Conservation (phyloP, 1,140 invertebrate genomes). For the Brachionus koreanus region DNA sequence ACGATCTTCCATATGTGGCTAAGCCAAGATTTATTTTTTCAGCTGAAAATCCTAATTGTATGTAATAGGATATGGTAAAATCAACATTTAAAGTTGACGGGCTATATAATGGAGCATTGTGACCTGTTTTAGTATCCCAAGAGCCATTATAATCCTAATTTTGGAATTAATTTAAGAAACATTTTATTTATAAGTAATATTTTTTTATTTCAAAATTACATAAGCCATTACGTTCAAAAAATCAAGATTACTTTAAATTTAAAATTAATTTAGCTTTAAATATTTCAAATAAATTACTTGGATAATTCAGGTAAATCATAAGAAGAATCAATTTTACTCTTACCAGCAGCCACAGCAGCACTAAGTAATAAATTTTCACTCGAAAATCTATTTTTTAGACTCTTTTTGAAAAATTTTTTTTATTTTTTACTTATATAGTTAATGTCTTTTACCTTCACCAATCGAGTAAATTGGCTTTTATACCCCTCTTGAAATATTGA, state of each 20-base stretch:
- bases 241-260: conserved; percentile 5
- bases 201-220: conserved; percentile 72
- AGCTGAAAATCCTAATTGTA: conserved; percentile 73
- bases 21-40: conserved; percentile 78
- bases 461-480: conserved; percentile 54
- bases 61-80: conserved; percentile 63
- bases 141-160: conserved; percentile 59
- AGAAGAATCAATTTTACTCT: conserved; percentile 54
- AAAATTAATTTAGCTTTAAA: conserved; percentile 57
- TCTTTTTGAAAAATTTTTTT: conserved; percentile 66
- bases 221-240: conserved; percentile 38
- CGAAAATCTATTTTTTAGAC: conserved; percentile 25
- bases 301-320: conserved; percentile 73
- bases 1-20: conserved; percentile 82
- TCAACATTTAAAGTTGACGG: conserved; percentile 47
- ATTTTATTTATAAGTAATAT: conserved; percentile 71
- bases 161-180: conserved; percentile 81
- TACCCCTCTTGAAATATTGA: conserved; percentile 69
- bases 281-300: conserved; percentile 57
- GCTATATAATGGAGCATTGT: conserved; percentile 19
- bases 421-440: background rate
- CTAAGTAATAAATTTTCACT: conserved; percentile 47
- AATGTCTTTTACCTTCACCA: conserved; percentile 55
- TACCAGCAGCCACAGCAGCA: conserved; percentile 47
- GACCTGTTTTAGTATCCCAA: conserved; percentile 7